Conservation (phyloP, 1,140 invertebrate genomes). For the Neomicropteryx cornuta region DNA sequence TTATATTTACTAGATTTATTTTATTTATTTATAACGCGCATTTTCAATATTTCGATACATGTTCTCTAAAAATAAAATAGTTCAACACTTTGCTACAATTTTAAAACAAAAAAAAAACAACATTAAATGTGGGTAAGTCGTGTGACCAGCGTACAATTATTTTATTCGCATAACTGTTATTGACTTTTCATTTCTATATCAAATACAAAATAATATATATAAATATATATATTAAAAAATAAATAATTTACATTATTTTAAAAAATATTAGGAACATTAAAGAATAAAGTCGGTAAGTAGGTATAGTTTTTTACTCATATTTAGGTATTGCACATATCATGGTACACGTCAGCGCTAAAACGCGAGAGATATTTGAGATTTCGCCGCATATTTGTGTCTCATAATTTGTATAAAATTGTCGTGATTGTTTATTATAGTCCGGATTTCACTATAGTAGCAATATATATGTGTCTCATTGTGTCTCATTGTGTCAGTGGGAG, state of each 20-base stretch:
- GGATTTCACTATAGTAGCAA: background rate
- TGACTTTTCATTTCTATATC: background rate
- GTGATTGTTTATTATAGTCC: background rate
- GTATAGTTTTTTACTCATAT: background rate
- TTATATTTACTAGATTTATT: background rate
- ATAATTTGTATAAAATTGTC: background rate
- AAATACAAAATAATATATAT: no score
- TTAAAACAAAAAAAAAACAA: background rate
- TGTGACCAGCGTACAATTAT: background rate
- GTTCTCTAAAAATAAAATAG: background rate
- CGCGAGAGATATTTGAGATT: background rate
- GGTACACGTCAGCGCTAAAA: background rate
- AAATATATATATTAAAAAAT: no score
- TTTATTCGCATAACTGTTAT: background rate
- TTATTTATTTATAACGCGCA: background rate
- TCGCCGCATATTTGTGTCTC: background rate
- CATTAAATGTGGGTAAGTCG: background rate
- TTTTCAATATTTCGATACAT: background rate
- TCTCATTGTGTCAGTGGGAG: background rate
- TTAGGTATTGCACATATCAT: background rate
- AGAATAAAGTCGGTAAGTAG: no score
- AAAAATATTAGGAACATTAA: no score
- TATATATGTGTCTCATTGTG: background rate
- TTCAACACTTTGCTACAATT: background rate
- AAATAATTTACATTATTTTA: no score